Conservation (phyloP, 1,140 invertebrate genomes). For the Drosophila baimaii region DNA sequence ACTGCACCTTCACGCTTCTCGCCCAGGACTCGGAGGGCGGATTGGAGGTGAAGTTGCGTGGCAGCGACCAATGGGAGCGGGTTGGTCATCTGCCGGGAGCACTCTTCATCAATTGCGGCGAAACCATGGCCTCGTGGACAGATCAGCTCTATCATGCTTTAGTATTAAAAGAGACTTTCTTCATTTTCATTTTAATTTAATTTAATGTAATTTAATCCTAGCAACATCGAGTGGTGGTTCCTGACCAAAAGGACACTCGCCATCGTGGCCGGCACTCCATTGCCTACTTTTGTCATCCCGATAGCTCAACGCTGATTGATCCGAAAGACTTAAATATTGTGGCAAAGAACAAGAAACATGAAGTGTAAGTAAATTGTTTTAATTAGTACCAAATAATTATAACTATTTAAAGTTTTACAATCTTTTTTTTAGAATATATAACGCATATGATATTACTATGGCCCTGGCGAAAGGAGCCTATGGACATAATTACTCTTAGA, state of each 20-base stretch:
- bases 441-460: constrained; percentile 85
- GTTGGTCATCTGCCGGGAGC: constrained; percentile 91
- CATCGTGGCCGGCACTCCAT: constrained; percentile 88
- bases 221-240: constrained; percentile 90
- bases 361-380: constrained; percentile 46
- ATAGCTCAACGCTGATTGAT: constrained; percentile 86
- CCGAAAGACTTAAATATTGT: constrained; percentile 81
- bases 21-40: constrained; percentile 88
- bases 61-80: constrained; percentile 89
- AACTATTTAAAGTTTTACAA: too few species aligned
- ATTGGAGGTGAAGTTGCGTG: constrained; percentile 87
- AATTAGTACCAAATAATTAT: not conserved
- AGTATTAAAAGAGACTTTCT: constrained; percentile 82
- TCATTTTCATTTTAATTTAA: not conserved
- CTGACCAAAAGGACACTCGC: constrained; percentile 86
- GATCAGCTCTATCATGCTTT: constrained; percentile 88
- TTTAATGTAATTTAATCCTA: constrained; percentile 60
- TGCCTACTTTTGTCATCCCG: constrained; percentile 91
- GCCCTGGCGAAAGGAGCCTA: constrained; percentile 33
- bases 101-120: constrained; percentile 91
- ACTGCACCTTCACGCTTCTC: constrained; percentile 90
- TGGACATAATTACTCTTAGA: constrained; percentile 14
- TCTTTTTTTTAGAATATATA: constrained; percentile 85
- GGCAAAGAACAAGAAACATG: constrained; percentile 63
- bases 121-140: constrained; percentile 91